phyloP scores from a whole-genome alignment of 2,113 vertebrate species.

The Seriola quinqueradiata region DNA sequence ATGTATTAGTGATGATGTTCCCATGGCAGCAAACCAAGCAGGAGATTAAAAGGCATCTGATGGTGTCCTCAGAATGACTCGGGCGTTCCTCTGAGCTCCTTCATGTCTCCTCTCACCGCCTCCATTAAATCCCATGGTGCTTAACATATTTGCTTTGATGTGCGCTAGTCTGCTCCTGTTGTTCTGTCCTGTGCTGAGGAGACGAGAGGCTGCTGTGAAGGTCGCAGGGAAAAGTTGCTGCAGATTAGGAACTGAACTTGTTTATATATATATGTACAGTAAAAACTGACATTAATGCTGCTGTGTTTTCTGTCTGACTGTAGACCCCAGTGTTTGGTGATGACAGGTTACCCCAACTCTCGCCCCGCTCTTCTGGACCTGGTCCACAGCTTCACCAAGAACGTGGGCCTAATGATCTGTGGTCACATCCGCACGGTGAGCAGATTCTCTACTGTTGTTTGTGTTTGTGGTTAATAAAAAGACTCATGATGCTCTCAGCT shows the following conservation, averaged over 20 bases:
- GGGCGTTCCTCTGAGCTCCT: conserved; percentile 34
- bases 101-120: conserved; percentile 30
- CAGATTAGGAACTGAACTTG: no score
- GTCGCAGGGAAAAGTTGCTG: no score
- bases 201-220: no score
- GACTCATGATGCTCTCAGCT: no score
- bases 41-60: conserved; percentile 70
- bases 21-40: conserved; percentile 64
- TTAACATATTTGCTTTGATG: conserved; percentile 84
- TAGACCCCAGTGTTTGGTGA: conserved; percentile 98
- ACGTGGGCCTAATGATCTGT: conserved; percentile 97
- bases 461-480: background rate
- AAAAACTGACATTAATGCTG: background rate
- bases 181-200: no score
- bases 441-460: background rate
- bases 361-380: conserved; percentile 95
- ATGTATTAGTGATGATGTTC: conserved; percentile 39
- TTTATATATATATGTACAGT: background rate
- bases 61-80: conserved; percentile 60
- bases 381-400: conserved; percentile 97
- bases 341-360: conserved; percentile 95
- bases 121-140: conserved; percentile 66
- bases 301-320: conserved; percentile 28
- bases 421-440: conserved; percentile 95
- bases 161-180: conserved; percentile 58